Evolutionary conservation across 2,113 vertebrate genomes (phyloP), one percentile per base, ranked within the genome.

Genomic region (Pycnonotus jocosus): DNA sequence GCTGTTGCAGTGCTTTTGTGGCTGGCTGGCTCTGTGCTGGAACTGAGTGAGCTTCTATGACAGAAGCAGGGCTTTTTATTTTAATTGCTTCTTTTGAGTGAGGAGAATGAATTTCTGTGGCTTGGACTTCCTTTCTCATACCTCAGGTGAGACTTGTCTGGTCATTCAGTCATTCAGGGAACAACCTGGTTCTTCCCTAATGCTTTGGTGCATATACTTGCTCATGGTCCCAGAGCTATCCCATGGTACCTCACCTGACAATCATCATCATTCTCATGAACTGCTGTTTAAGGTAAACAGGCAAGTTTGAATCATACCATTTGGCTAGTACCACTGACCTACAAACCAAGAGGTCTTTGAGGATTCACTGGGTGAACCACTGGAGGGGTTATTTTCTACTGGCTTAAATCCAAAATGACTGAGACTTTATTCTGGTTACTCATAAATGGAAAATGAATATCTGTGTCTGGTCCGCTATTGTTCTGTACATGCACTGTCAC

Each of bases 401-500:
- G 90, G 48, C 68, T 74, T 66, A 62, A 88, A 38, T 92, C 56
- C 85, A 68, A 80, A 88, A 78, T 86, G 40, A 65, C 70, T 88
- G 48, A 88, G 93, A 64, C 68, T 84, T 92, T 85, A 45, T 90
- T 92, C 60, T 81, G 58, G 24, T 91, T 94, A 38, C 53, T 97
- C 68, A 82, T 77, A 73, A 90, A 81, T 65, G 71, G 82, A 90
- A 86, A 93, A 86, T 42, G 3, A 86, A 35, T 64, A 20, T 83
- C 71, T 0, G 0, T 70, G n/a, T 57, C 74, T 86, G 64, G 35
- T 54, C 71, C 21, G 11, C 33, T 83, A 5, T 88, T 96, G 82
- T 93, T 95, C 72, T 64, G 51, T 78, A 25, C 37, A 25, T 38
- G 56, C 20, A 45, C 71, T 70, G 35, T 72, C 56, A 19, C 68